Conservation (phyloP, 2,888 invertebrate genomes). For the Agriopis aurantiaria region DNA sequence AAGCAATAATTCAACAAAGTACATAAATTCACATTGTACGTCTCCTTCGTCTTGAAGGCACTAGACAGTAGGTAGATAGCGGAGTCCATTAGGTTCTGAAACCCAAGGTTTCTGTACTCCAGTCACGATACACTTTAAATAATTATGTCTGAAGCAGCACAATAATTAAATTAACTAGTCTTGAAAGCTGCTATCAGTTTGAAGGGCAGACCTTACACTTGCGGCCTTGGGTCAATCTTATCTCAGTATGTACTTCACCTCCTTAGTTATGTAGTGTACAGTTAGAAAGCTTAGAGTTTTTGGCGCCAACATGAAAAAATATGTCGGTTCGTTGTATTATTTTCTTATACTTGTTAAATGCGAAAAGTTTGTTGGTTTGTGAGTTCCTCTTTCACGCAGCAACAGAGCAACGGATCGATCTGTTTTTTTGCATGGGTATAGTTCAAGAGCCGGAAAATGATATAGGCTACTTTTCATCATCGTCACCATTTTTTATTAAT, state of each 20-base stretch:
- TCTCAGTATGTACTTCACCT: background rate
- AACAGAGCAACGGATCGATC: too few species aligned
- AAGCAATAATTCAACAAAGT: background rate
- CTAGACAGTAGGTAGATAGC: constrained; percentile 15
- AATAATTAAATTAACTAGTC: constrained; percentile 31
- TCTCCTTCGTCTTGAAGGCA: background rate
- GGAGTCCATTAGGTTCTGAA: constrained; percentile 25
- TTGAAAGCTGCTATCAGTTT: constrained; percentile 24
- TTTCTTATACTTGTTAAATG: too few species aligned
- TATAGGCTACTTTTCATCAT: too few species aligned
- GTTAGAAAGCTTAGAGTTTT: too few species aligned
- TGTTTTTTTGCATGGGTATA: too few species aligned
- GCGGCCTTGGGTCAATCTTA: constrained; percentile 19
- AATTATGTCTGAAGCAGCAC: constrained; percentile 41
- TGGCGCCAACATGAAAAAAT: too few species aligned
- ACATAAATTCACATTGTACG: background rate
- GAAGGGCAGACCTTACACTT: constrained; percentile 34
- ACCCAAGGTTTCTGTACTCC: constrained; percentile 34
- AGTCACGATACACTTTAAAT: constrained; percentile 47
- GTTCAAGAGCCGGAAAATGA: too few species aligned
- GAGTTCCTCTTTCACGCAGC: too few species aligned
- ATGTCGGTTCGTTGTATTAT: too few species aligned
- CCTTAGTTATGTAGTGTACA: background rate
- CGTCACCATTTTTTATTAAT: too few species aligned
- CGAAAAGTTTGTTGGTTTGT: too few species aligned